Base-by-base conservation (phyloP, 2,113 vertebrate genomes). In the Ceuthmochares aereus region DNA sequence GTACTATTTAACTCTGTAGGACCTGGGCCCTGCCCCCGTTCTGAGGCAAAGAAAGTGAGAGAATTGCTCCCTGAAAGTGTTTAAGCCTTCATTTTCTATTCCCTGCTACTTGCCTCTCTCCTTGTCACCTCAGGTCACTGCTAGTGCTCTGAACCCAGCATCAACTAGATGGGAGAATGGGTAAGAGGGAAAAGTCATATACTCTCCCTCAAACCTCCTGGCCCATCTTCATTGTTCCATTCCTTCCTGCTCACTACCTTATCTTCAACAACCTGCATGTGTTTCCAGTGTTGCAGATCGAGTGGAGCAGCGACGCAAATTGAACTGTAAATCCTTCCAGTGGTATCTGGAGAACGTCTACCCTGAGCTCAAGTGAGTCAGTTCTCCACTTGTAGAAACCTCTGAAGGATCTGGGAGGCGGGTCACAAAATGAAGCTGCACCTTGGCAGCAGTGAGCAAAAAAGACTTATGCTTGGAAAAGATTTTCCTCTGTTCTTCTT, bases 331-430 rank as follows among this genome's bases (percentile, higher is more conserved):
- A 97, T 98, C 99, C 51, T 99, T 99, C 97, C 99, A 98, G 78
- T 99, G 99, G 99, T 99, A 99, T 96, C 98, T 99, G 97, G 99
- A 99, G 97, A 99, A 99, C 7, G 98, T 99, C 82, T 99, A 99
- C 79, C 99, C 99, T 0, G 99, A 99, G 95, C 99, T 99, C 95
- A 99, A 98, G 99, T 99, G 97, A 98, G 99, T 98, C 47, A 59
- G 11, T 84, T 96, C 76, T 88, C 87, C 3, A 0, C 30, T 81
- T 51, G 49, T 34, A 83, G 54, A 92, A 80, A 72, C 62, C 58
- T 69, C 74, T 78, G 66, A 70, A 49, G 77, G 45, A 25, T 69
- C 21, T 82, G 83, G 70, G 77, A 80, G 81, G 87, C 94, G 68
- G 76, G 58, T 86, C 45, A 69, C 49, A 58, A 14, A 6, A 7